These are phyloP conservation scores for Actinemys pallida DNA, from an alignment of 2,113 vertebrate species.

Conservation along the genomic window DNA sequence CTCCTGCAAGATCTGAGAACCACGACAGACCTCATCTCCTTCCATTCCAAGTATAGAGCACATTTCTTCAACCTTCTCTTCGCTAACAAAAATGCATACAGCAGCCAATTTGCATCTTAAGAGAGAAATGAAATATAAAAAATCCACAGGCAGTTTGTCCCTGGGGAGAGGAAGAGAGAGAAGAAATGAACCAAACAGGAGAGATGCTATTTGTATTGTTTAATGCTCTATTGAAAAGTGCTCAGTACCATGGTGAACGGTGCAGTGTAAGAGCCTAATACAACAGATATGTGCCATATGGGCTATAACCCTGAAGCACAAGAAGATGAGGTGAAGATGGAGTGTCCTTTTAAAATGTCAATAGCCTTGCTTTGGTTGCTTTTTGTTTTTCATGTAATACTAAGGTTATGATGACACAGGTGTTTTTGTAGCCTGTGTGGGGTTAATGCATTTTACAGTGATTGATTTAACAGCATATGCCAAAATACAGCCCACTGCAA, in stretches of 20 bases:
- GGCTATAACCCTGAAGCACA: neutral
- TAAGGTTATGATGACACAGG: neutral
- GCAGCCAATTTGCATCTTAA: neutral
- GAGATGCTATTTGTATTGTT: neutral
- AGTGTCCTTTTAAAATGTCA: neutral
- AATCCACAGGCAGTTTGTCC: neutral
- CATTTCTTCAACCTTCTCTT: neutral
- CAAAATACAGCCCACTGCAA: neutral
- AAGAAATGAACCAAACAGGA: neutral
- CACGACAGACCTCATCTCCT: neutral
- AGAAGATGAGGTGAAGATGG: constrained; percentile 3
- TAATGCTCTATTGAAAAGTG: neutral
- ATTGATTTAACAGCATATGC: constrained; percentile 73
- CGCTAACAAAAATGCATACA: neutral
- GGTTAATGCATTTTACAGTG: constrained; percentile 79
- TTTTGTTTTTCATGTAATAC: constrained; percentile 48
- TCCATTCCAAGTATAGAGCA: neutral
- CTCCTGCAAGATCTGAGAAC: neutral
- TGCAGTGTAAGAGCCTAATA: neutral
- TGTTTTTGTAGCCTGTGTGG: constrained; percentile 12
- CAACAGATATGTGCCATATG: neutral
- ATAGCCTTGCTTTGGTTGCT: constrained; percentile 45
- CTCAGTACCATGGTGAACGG: fast-evolving
- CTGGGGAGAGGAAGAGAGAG: neutral
- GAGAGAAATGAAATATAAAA: neutral